Conservation (phyloP, 2,113 vertebrate genomes). For the Speoplatyrhinus poulsoni region DNA sequence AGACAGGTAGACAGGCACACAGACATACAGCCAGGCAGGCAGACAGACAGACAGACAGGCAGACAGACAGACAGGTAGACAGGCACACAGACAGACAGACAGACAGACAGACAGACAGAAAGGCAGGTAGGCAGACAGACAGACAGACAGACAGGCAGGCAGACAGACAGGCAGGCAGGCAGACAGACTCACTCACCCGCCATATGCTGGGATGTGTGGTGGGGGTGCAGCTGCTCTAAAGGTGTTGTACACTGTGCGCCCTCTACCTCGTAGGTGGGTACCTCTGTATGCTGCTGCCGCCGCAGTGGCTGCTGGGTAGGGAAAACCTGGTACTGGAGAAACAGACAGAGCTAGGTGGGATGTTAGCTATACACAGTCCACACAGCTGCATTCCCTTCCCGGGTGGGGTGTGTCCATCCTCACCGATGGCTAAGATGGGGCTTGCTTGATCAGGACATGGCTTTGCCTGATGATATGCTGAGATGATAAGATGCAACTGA, state of each 20-base stretch:
- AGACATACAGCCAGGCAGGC: no score
- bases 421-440: no score
- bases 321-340: constrained; percentile 91
- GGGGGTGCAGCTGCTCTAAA: constrained; percentile 91
- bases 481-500: not conserved
- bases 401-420: no score
- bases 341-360: constrained; percentile 5
- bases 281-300: constrained; percentile 93
- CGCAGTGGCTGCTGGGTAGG: constrained; percentile 87
- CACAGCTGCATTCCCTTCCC: no score
- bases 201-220: constrained; percentile 92
- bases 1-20: not conserved
- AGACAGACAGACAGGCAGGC: not conserved
- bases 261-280: constrained; percentile 90
- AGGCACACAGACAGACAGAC: not conserved
- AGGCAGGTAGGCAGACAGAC: not conserved
- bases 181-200: constrained; percentile 83
- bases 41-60: not conserved
- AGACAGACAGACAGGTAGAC: not conserved
- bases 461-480: not conserved
- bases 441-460: no score
- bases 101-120: no score
- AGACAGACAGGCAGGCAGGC: not conserved
- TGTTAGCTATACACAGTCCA: no score
- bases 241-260: constrained; percentile 93